These are phyloP conservation scores for Leptosomus discolor DNA, from an alignment of 2,113 vertebrate species.

Conservation along the genomic window DNA sequence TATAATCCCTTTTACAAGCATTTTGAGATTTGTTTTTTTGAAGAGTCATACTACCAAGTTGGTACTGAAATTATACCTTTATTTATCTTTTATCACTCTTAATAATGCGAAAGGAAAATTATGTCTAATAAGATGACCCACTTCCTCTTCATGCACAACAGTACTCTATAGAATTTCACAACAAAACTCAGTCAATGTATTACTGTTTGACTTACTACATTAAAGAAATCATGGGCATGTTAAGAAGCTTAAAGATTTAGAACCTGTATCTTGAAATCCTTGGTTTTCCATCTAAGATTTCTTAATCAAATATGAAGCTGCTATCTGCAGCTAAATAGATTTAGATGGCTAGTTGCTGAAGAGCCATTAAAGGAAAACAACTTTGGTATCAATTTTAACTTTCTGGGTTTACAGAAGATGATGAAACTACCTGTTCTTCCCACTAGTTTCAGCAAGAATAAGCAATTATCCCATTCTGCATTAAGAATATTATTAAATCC, in stretches of 20 bases:
- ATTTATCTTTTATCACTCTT: background rate
- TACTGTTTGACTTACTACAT: background rate
- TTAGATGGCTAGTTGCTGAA: background rate
- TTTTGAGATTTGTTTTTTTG: background rate
- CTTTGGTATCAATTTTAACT: background rate
- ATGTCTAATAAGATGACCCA: background rate
- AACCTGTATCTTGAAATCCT: background rate
- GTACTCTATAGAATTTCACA: background rate
- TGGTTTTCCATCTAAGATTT: background rate
- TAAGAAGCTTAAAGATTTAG: conserved; percentile 44
- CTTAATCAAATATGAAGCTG: background rate
- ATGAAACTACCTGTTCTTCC: background rate
- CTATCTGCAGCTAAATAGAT: background rate
- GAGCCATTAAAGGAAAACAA: background rate
- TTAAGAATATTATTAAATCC: conserved; percentile 58
- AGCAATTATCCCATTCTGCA: background rate
- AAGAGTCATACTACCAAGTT: background rate
- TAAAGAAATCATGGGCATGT: background rate
- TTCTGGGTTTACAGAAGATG: background rate
- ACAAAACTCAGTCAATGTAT: background rate
- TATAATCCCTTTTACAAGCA: background rate
- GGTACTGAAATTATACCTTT: background rate
- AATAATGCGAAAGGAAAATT: background rate
- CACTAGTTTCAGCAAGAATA: background rate
- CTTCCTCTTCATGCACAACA: background rate